These are phyloP conservation scores for Eupithecia dodoneata DNA, from an alignment of 2,888 invertebrate genomes.

Conservation along the genomic window DNA sequence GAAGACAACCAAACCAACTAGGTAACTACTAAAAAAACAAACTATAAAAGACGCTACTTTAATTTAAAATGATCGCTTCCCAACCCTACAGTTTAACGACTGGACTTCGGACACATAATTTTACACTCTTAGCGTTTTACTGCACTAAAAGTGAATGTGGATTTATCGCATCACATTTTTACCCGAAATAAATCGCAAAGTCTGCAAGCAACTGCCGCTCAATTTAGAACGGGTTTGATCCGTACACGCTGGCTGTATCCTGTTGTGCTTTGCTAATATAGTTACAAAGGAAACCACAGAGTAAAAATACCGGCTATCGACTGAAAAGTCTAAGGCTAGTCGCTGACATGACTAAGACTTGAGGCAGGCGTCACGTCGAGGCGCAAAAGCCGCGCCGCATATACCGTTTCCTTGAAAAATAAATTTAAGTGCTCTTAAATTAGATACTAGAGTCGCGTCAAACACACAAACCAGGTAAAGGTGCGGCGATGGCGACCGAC, in stretches of 20 bases:
- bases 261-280: conserved; percentile 10
- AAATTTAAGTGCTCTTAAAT: no score
- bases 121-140: conserved; percentile 16
- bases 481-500: background rate
- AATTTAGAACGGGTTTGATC: background rate
- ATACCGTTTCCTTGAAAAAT: no score
- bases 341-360: background rate
- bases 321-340: background rate
- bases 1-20: background rate
- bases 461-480: background rate
- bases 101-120: conserved; percentile 12
- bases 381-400: no score
- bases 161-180: conserved; percentile 20
- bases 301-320: background rate
- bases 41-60: background rate
- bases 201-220: background rate
- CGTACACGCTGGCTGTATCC: conserved; percentile 5
- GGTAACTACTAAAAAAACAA: no score
- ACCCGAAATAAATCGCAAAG: conserved; percentile 22
- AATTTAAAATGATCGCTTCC: background rate
- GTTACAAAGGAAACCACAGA: conserved; percentile 1
- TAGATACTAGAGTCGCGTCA: background rate
- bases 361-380: background rate
- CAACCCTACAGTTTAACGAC: conserved; percentile 19
- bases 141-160: conserved; percentile 10